phyloP scores from a whole-genome alignment of 2,888 invertebrate species.

The Biston stratarius region DNA sequence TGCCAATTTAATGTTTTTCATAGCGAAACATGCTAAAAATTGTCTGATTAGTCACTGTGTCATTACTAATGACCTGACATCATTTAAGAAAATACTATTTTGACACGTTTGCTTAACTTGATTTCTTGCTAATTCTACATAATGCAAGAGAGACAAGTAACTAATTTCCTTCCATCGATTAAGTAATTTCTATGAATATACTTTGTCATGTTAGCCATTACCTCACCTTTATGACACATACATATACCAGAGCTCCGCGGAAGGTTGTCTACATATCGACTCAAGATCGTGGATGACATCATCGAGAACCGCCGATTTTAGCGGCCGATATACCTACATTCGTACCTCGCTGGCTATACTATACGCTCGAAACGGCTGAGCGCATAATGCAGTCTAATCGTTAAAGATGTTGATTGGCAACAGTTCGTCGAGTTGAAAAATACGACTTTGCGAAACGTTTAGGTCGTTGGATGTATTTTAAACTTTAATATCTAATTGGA shows the following conservation, averaged over 20 bases:
- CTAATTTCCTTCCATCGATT: constrained; percentile 15
- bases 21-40: constrained; percentile 16
- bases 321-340: constrained; percentile 40
- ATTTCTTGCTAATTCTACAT: constrained; percentile 17
- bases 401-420: background rate
- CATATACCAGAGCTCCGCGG: constrained; percentile 8
- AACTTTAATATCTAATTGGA: too few relatives aligned
- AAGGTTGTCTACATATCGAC: constrained; percentile 33
- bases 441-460: too few relatives aligned
- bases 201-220: constrained; percentile 16
- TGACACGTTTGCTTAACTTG: background rate
- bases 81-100: background rate
- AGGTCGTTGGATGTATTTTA: background rate
- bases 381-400: constrained; percentile 4
- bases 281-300: constrained; percentile 49
- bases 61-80: constrained; percentile 6
- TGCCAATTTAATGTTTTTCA: background rate
- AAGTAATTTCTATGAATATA: constrained; percentile 17
- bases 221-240: constrained; percentile 29
- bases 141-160: background rate
- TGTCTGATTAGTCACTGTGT: background rate
- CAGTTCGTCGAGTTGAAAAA: background rate
- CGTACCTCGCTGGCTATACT: constrained; percentile 21
- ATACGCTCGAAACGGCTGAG: background rate
- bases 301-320: constrained; percentile 44